Base-by-base conservation (phyloP, 1,140 invertebrate species). In the Coptotermes formosanus region DNA sequence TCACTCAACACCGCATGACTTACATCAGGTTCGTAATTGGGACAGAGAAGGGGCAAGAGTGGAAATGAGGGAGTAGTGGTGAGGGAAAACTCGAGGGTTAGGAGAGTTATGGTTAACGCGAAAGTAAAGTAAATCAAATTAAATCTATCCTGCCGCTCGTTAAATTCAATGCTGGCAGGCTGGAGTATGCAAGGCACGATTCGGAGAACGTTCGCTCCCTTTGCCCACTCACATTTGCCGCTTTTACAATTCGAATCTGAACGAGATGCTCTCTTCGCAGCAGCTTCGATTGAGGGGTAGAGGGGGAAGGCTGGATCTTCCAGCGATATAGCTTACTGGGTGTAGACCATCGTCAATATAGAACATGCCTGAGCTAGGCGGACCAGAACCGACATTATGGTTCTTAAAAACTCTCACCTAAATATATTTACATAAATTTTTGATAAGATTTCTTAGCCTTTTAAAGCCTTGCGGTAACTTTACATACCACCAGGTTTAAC, bases 131-230 rank as follows among this genome's bases (percentile, higher is more conserved):
- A 84, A 84, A 84, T 84, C 52, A 52, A 45, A 84, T 84, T 84
- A 84, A 84, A 84, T 84, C 83, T 84, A 84, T 84, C 83, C 83
- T 52, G 25, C 52, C 83, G 83, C 83, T 84, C 83, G 83, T 84
- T 84, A 84, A 84, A 84, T 84, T 84, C 48, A 84, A 84, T 84
- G 83, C 30, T n/a, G n/a, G n/a, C n/a, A n/a, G n/a, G n/a, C n/a
- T 52, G 43, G 52, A 84, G 44, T 84, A 84, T 84, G 83, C 83
- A 84, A 52, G 83, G 83, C 83, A 84, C 83, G 83, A 84, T 84
- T 45, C n/a, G 21, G 8, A 45, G 59, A 55, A 45, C 82, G 82
- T 83, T 83, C 82, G 32, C 82, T 30, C 52, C 14, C 52, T 55
- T 48, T 7, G 45, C 2, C 11, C 59, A 21, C 7, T 64, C n/a